A percentile compares a stretch with the other conserved stretches of the same genome.
Evolutionary conservation across 2,113 vertebrate species (phyloP).

Genomic region (Mohoua ochrocephala): DNA sequence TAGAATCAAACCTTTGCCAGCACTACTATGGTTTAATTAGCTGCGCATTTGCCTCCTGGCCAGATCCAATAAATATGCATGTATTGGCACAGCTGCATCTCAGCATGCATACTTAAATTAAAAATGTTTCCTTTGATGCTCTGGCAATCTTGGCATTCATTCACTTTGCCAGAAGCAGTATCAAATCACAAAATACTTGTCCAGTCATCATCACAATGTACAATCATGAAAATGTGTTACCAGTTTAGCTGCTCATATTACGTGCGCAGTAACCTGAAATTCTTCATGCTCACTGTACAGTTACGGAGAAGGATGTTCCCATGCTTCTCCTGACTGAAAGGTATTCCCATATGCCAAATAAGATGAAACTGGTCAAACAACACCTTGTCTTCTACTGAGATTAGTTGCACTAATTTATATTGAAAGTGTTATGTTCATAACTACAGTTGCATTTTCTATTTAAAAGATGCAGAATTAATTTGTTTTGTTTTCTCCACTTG

Average conservation of each 20-base stretch:
- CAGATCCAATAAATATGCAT: slow-evolving; percentile 75
- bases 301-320: not conserved
- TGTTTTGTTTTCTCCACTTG: not conserved
- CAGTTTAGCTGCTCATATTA: not conserved
- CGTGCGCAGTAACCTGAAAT: not conserved
- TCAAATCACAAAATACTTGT: slow-evolving; percentile 65
- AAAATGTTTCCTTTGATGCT: slow-evolving; percentile 72
- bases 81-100: slow-evolving; percentile 75
- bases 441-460: not conserved
- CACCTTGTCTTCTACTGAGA: not conserved
- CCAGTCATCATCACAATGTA: slow-evolving; percentile 44
- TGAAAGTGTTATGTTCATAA: not conserved
- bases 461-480: not conserved
- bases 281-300: not conserved
- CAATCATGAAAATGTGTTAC: slow-evolving; percentile 19
- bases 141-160: slow-evolving; percentile 66
- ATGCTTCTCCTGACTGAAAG: not conserved
- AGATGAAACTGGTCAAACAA: not conserved
- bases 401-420: not conserved
- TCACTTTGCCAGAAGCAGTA: slow-evolving; percentile 68
- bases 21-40: slow-evolving; percentile 68
- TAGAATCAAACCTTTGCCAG: slow-evolving; percentile 43
- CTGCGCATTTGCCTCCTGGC: slow-evolving; percentile 69
- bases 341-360: not conserved
- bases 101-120: slow-evolving; percentile 74